Conservation (phyloP, 2,888 invertebrate species). For the Ferdinandea cuprea region DNA sequence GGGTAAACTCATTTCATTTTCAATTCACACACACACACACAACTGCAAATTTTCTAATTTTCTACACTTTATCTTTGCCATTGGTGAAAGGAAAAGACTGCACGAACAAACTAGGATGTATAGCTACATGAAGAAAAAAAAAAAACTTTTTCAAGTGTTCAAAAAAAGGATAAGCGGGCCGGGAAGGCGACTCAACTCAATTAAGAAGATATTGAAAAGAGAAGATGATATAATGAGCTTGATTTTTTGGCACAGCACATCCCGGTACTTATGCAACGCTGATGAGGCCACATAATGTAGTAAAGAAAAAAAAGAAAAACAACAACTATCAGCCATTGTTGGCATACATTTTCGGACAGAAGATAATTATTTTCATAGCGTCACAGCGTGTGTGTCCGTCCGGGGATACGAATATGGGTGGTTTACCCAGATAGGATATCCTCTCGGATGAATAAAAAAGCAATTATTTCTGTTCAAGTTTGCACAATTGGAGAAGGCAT, state of each 20-base stretch:
- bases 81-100: slow-evolving; percentile 6
- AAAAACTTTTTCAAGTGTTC: too few species aligned
- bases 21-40: slow-evolving; percentile 16
- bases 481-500: background rate
- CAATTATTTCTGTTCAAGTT: slow-evolving; percentile 12
- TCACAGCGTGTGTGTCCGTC: slow-evolving; percentile 12
- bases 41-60: slow-evolving; percentile 44
- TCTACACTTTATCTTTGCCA: slow-evolving; percentile 39
- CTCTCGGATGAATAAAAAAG: slow-evolving; percentile 1
- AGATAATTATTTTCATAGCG: slow-evolving; percentile 37
- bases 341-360: slow-evolving; percentile 6
- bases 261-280: slow-evolving; percentile 25
- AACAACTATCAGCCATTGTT: slow-evolving; percentile 7
- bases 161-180: slow-evolving; percentile 10
- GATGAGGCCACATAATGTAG: slow-evolving; percentile 11
- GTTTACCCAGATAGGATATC: background rate
- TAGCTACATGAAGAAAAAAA: background rate
- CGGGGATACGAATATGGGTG: slow-evolving; percentile 4
- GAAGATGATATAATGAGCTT: slow-evolving; percentile 36
- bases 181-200: slow-evolving; percentile 26
- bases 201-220: slow-evolving; percentile 34
- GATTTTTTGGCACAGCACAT: slow-evolving; percentile 47
- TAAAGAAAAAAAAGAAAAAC: slow-evolving; percentile 12
- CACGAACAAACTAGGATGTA: slow-evolving; percentile 22
- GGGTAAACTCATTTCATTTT: slow-evolving; percentile 32